These are phyloP conservation scores for Apamea sordens DNA, from an alignment of 2,888 invertebrate genomes.

Conservation along the genomic window DNA sequence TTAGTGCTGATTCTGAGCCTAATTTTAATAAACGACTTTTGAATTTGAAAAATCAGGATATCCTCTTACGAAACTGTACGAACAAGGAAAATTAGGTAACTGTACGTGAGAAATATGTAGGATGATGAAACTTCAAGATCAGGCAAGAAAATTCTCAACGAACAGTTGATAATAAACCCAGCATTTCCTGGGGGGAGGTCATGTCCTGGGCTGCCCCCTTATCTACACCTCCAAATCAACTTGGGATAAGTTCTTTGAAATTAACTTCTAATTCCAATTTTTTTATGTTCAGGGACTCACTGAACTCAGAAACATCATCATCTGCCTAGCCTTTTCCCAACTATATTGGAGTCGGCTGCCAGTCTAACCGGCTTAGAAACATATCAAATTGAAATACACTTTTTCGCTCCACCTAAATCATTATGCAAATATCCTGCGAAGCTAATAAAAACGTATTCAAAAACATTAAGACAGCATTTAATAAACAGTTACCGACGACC, in stretches of 20 bases:
- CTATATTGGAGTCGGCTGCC: no score
- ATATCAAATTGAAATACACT: not conserved
- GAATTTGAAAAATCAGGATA: not conserved
- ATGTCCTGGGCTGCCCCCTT: no score
- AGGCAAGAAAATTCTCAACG: not conserved
- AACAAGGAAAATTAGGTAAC: not conserved
- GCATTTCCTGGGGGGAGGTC: not conserved
- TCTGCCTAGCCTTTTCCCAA: no score
- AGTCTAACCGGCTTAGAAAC: not conserved
- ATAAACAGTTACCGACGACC: slow-evolving; percentile 14
- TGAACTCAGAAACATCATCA: not conserved
- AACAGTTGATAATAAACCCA: not conserved
- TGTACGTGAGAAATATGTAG: not conserved
- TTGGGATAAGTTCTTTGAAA: not conserved
- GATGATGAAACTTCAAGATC: no score
- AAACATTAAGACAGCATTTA: slow-evolving; percentile 9
- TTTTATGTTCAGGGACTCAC: not conserved
- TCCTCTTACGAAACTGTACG: not conserved
- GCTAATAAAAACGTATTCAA: slow-evolving; percentile 16
- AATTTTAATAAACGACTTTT: no score
- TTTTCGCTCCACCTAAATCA: slow-evolving; percentile 1
- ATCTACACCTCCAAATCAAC: not conserved
- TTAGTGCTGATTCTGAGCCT: no score
- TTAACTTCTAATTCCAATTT: not conserved
- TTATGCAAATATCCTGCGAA: slow-evolving; percentile 8